Evolutionary conservation across 2,113 vertebrate genomes (phyloP), one percentile per base, ranked within the genome.

Genomic region (Passer domesticus): DNA sequence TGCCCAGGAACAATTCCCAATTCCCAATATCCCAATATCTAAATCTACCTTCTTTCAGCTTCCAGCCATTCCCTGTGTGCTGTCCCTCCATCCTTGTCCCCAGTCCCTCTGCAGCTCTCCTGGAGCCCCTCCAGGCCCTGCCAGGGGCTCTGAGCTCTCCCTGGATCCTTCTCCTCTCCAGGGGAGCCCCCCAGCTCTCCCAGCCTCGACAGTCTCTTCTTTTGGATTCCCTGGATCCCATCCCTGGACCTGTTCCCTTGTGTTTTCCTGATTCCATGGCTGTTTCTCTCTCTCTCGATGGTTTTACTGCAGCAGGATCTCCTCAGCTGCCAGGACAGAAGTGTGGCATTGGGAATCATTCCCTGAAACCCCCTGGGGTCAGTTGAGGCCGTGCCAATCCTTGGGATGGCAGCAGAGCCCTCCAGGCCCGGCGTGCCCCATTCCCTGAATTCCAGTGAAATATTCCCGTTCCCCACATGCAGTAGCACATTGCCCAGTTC

Each of bases 201-300:
- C 59, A 58, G 21, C 8, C 31, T 15, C 0, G 0, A 2, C 18
- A 25, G 2, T 41, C 47, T 37, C 18, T 44, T 43, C 77, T 52
- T 31, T 58, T 21, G 33, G 17, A 5, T 49, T 10, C 46, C 28
- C 23, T 8, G 3, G 7, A 0, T 39, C 37, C 20, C 59, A 11
- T 30, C 6, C 15, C 47, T 6, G 0, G 7, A 1, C 5, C 14
- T 6, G 7, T 24, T 87, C 56, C 52, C 47, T 6, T 3, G 0
- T 1, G 3, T 39, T 35, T n/a, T 44, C 49, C 1, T 5, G 13
- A 6, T 41, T 4, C 21, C 10, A 0, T 0, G 13, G 11, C 7
- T 13, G 0, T 33, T 92, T 74, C 55, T 74, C 39, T 22, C 46
- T 41, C 41, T 14, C 0, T 13, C 6, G 2, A 2, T 15, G 31